Percentiles rank a stretch among this genome's conserved stretches.
phyloP scores from a whole-genome alignment of 2,888 invertebrate species.

The Apamea monoglypha region DNA sequence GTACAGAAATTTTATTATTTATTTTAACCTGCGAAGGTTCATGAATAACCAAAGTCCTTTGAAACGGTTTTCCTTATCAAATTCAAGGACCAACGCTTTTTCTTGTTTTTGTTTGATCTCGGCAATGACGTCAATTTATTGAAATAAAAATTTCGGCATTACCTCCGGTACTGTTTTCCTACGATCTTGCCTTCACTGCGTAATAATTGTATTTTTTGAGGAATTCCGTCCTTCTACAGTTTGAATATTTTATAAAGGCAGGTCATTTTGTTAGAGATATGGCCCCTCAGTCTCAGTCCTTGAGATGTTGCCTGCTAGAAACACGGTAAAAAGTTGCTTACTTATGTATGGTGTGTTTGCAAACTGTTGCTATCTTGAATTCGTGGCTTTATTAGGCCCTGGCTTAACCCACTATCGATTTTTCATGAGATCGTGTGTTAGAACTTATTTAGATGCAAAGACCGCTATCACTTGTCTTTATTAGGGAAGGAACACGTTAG shows the following conservation, averaged over 20 bases:
- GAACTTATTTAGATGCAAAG: conserved; percentile 39
- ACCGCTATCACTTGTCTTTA: conserved; percentile 55
- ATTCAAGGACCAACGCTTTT: conserved; percentile 40
- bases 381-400: conserved; percentile 54
- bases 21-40: conserved; percentile 28
- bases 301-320: conserved; percentile 66
- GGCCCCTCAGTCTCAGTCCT: conserved; percentile 49
- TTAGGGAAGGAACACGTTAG: conserved; percentile 30
- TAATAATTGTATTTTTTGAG: conserved; percentile 70
- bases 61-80: conserved; percentile 53
- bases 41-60: conserved; percentile 57
- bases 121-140: conserved; percentile 51
- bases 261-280: conserved; percentile 72
- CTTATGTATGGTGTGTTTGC: conserved; percentile 67
- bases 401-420: conserved; percentile 40
- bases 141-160: conserved; percentile 43
- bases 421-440: conserved; percentile 35
- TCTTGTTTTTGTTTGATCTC: conserved; percentile 58
- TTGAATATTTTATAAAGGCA: conserved; percentile 74
- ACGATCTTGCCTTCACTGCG: conserved; percentile 59
- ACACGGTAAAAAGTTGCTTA: conserved; percentile 67
- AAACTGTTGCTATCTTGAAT: conserved; percentile 55
- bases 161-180: conserved; percentile 54
- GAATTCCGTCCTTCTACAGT: conserved; percentile 66
- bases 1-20: conserved; percentile 44